Base-by-base conservation (phyloP, 2,888 invertebrate genomes). In the Apamea crenata region DNA sequence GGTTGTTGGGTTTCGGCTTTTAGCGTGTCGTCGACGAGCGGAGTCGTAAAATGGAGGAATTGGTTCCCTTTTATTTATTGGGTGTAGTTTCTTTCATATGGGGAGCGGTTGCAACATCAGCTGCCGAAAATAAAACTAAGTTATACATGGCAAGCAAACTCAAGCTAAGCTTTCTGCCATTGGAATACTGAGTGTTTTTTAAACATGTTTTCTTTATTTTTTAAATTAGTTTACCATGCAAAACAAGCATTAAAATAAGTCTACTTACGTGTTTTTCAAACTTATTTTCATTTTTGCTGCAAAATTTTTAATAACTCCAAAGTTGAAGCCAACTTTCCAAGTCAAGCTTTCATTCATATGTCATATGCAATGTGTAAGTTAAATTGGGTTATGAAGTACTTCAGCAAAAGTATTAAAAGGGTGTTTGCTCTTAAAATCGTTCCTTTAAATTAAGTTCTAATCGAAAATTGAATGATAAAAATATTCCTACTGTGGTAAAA, bases 1-100 rank as follows among this genome's bases (percentile, higher is more conserved):
- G 88, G 86, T 87, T 74, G 80, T 67, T 75, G 85, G 87, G 89
- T 78, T 84, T 85, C 75, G 81, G 89, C 89, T 87, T 88, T 88
- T 85, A 88, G 74, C 79, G 67, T 83, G 78, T 81, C 77, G 79
- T 78, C 82, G 71, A 21, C 67, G 71, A 77, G 72, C 29, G 32
- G 70, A 78, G 72, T 85, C 82, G 86, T 83, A 76, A 88, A 83
- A 86, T 79, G 67, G 71, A 79, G 74, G 66, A 81, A 81, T 81
- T 47, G 70, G 65, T 78, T 76, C 76, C 59, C 66, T 69, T 83
- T 77, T 78, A 79, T 84, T 75, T 84, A 69, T 73, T 67, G 61
- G 32, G 56, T 84, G 75, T 83, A 81, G 66, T 86, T 83, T 71
- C 63, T 65, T 79, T 68, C 25, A n/a, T 47, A 18, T 68, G 0